Evolutionary conservation across 1,140 invertebrate genomes (phyloP), one percentile per base, ranked within the genome.

Genomic region (Cotesia glomerata): DNA sequence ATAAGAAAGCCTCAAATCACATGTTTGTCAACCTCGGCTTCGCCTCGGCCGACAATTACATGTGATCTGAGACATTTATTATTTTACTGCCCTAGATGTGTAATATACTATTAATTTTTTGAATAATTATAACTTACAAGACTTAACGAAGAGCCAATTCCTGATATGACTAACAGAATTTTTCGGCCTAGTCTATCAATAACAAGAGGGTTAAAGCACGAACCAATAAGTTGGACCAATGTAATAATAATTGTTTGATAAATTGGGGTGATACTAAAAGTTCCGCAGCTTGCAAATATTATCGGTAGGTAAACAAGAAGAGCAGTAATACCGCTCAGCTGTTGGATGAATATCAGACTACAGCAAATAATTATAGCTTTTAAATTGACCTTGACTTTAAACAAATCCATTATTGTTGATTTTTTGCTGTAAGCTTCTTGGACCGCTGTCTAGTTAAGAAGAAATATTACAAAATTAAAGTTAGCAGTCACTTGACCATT

Each of bases 291-390:
- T 1, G 83, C 77, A 77, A 94, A 95, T 78, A 94, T 95, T 1
- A 86, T 87, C 52, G 92, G 90, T 71, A 94, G 91, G 81, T 94
- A 95, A 83, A 95, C 95, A 14, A 96, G 89, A 0, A 97, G 91
- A 2, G 93, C 92, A 83, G 95, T 95, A 77, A 94, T 94, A 18
- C 95, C 95, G 2, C 91, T 92, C n/a, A 95, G 85, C 83, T 95
- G 93, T 78, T 94, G 93, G 81, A 93, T 92, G 59, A 90, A 82
- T 65, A 94, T 91, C 61, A 96, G 85, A 2, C 91, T 89, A 70
- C 92, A 90, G 0, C 91, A 92, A 49, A 94, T 90, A 51, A 92
- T 86, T 65, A 96, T 82, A 0, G 91, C 92, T 76, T 90, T 92
- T 7, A 89, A 87, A 77, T 92, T 89, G 1, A 87, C 82, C 59